Evolutionary conservation across 2,888 invertebrate species (phyloP).

Genomic region (Oxycera nigricornis): DNA sequence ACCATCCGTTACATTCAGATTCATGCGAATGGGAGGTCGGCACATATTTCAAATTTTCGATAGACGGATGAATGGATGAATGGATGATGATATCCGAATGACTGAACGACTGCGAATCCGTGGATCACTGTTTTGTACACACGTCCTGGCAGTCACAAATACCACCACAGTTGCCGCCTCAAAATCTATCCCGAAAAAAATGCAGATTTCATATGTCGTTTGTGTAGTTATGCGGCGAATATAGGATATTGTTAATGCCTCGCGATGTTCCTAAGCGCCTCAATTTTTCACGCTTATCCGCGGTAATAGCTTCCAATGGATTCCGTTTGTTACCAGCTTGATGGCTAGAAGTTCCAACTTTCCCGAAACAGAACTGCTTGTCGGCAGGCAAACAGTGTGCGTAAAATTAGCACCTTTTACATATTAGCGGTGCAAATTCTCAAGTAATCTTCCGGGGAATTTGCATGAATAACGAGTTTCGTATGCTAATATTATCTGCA

Average conservation of each 20-base stretch:
- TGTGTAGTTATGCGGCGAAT: too few relatives aligned
- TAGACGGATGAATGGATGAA: conserved; percentile 15
- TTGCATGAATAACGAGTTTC: conserved; percentile 39
- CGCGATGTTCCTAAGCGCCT: background rate
- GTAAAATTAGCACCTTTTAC: conserved; percentile 36
- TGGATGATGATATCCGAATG: background rate
- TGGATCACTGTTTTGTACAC: conserved; percentile 14
- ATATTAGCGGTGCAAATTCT: conserved; percentile 27
- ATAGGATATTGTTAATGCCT: background rate
- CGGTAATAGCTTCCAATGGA: background rate
- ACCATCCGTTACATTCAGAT: background rate
- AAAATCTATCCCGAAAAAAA: background rate
- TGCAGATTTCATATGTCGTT: too few relatives aligned
- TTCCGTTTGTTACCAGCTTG: background rate
- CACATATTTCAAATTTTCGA: conserved; percentile 29
- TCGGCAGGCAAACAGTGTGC: background rate
- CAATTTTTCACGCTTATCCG: conserved; percentile 31
- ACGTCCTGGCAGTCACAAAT: background rate
- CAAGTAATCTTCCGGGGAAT: conserved; percentile 34
- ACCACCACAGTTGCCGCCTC: background rate
- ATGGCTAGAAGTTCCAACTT: background rate
- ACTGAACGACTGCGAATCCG: background rate
- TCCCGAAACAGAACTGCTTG: background rate
- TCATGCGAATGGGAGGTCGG: background rate
- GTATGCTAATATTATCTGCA: conserved; percentile 24